Conservation (phyloP, 2,888 invertebrate genomes). For the Ennomos erosarius region DNA sequence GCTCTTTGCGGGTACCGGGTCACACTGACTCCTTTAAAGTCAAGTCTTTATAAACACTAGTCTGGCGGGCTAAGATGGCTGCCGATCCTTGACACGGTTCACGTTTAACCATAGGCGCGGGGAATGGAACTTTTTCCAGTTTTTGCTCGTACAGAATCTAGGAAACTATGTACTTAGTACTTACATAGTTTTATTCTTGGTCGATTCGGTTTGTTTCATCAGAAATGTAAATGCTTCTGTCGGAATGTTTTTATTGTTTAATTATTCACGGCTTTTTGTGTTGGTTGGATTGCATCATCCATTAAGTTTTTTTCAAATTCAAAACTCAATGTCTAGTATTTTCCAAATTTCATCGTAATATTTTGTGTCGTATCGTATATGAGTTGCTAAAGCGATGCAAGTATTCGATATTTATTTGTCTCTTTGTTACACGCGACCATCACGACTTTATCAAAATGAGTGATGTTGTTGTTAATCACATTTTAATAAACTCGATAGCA, state of each 20-base stretch:
- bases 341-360: not conserved
- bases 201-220: too few species aligned
- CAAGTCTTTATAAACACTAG: constrained; percentile 52
- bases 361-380: not conserved
- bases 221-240: too few species aligned
- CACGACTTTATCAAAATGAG: constrained; percentile 3
- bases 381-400: not conserved
- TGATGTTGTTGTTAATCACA: constrained; percentile 2
- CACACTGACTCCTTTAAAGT: constrained; percentile 50
- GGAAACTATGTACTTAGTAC: not conserved
- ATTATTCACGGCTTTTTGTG: too few species aligned
- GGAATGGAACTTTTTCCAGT: constrained; percentile 3
- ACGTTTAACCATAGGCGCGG: constrained; percentile 1
- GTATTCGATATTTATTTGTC: too few species aligned
- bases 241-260: too few species aligned
- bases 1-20: constrained; percentile 47
- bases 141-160: not conserved
- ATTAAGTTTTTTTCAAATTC: too few species aligned
- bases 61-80: constrained; percentile 48
- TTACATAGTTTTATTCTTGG: not conserved
- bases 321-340: too few species aligned
- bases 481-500: not conserved
- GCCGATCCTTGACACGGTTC: constrained; percentile 69
- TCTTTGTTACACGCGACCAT: not conserved
- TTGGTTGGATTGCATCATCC: too few species aligned